Base-by-base conservation (phyloP, 1,140 invertebrate species). In the Myzus persicae region DNA sequence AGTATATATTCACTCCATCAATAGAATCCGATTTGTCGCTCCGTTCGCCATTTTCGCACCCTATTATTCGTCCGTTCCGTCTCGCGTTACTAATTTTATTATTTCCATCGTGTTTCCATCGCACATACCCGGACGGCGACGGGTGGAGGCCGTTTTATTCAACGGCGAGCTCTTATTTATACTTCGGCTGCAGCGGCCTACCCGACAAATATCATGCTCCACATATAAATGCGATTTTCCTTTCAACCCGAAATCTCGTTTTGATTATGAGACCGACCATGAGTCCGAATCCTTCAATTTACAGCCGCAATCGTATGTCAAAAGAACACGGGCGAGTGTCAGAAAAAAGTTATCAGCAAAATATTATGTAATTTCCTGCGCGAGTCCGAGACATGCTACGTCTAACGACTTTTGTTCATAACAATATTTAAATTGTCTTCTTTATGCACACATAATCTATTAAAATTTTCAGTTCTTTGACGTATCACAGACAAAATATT, bases 291-390 rank as follows among this genome's bases (percentile, higher is more conserved):
- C 31, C 0, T 67, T 8, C 1, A 14, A n/a, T 76, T n/a, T 31
- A 6, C 0, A 0, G 1, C 18, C 18, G 9, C 3, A 1, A 76
- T 1, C 14, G 4, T 4, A 18, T 76, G 14, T 67, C 14, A 4
- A 14, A n/a, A n/a, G 31, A 5, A n/a, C 59, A 51, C 20, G 2
- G 46, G 9, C 11, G 14, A 31, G 9, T 31, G 26, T n/a, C 31
- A 31, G 59, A 31, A n/a, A 31, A n/a, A 67, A 31, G 4, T 67
- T 14, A 31, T 51, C 14, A 4, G 0, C 1, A 67, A 18, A n/a
- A n/a, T 22, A 51, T 0, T 51, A n/a, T 18, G 0, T 18, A n/a
- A 67, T 14, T 67, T n/a, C 14, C 18, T 9, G 14, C 14, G 5
- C 31, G 14, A 5, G 20, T 22, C n/a, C n/a, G n/a, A n/a, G n/a